Conservation (phyloP, 1,140 invertebrate species). For the Plectrocnemia conspersa region DNA sequence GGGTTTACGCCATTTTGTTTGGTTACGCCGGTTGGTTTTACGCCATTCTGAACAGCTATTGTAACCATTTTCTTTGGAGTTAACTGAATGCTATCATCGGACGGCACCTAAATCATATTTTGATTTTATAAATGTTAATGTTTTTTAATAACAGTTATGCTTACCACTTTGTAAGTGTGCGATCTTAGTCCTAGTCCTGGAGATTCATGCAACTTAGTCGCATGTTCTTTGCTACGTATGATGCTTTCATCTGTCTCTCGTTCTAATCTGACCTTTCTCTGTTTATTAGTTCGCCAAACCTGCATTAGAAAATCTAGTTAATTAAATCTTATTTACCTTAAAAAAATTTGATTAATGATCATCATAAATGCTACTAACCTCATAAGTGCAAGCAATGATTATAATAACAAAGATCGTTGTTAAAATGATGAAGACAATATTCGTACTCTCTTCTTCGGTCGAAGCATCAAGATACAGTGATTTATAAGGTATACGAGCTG, state of each 20-base stretch:
- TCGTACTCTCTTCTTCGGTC: conserved; percentile 69
- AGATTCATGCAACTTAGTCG: conserved; percentile 57
- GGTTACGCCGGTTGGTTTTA: conserved; percentile 21
- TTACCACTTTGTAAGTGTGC: conserved; percentile 43
- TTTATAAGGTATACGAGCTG: conserved; percentile 66
- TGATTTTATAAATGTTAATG: not conserved
- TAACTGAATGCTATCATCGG: conserved; percentile 41
- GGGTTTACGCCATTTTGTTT: conserved; percentile 24
- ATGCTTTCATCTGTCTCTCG: conserved; percentile 65
- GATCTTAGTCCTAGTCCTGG: conserved; percentile 41
- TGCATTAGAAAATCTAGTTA: conserved; percentile 30
- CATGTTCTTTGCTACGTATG: conserved; percentile 61
- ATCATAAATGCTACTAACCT: conserved; percentile 42
- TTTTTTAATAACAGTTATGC: not conserved
- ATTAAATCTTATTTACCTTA: not conserved
- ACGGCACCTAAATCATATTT: conserved; percentile 37
- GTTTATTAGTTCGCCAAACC: conserved; percentile 60
- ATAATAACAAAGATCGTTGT: conserved; percentile 64
- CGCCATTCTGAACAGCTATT: conserved; percentile 31
- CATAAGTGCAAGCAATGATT: conserved; percentile 58
- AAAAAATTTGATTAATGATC: not conserved
- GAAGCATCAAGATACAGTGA: conserved; percentile 65
- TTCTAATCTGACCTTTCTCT: conserved; percentile 61
- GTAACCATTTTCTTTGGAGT: conserved; percentile 35
- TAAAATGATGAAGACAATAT: conserved; percentile 68